Percentiles rank a stretch among this genome's conserved stretches.
phyloP scores from a whole-genome alignment of 2,113 vertebrate species.

The Catagonus wagneri region DNA sequence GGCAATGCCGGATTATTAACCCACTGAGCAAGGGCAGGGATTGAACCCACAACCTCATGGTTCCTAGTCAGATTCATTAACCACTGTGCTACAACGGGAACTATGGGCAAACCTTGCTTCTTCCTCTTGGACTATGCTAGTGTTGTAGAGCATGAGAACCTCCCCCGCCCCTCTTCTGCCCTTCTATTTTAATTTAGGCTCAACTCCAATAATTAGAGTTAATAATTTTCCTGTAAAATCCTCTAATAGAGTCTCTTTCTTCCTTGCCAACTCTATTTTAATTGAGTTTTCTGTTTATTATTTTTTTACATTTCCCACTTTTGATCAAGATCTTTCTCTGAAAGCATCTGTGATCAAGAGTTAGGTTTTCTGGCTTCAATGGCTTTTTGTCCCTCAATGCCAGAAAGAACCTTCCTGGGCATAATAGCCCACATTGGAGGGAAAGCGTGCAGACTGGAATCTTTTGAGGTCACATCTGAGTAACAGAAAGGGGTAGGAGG shows the following conservation, averaged over 20 bases:
- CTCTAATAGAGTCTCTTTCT: too few species aligned
- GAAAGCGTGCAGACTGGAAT: background rate
- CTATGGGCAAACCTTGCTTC: too few species aligned
- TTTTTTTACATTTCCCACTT: background rate
- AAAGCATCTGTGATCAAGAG: background rate
- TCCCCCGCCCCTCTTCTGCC: too few species aligned
- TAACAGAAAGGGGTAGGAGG: background rate
- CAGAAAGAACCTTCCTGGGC: background rate
- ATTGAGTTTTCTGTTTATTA: background rate
- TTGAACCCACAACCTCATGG: too few species aligned
- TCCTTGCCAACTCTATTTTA: too few species aligned
- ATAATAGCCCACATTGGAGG: background rate
- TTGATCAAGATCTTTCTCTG: background rate
- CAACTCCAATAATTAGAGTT: too few species aligned
- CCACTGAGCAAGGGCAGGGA: too few species aligned
- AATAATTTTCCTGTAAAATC: too few species aligned
- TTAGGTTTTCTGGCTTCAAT: background rate
- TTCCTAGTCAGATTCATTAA: too few species aligned
- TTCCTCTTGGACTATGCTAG: background rate
- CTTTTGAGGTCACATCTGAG: background rate
- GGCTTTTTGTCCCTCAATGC: background rate
- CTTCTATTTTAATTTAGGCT: too few species aligned
- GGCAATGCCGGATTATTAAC: too few species aligned
- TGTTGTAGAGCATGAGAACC: background rate
- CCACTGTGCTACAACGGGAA: too few species aligned